Evolutionary conservation across 2,113 vertebrate genomes (phyloP), one percentile per base, ranked within the genome.

Genomic region (Holacanthus passer): DNA sequence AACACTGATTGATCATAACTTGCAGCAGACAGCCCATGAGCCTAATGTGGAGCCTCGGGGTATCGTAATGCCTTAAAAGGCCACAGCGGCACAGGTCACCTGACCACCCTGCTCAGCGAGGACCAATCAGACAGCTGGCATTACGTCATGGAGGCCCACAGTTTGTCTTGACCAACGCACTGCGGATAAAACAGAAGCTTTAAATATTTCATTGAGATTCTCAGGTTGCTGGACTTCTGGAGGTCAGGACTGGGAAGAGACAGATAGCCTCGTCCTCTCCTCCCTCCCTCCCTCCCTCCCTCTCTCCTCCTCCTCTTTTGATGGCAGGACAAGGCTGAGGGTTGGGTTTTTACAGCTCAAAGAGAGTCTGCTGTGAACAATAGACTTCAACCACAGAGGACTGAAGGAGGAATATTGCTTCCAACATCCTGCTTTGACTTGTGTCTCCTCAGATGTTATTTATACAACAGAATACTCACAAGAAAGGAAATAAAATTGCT

Each of bases 171-270:
- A 93, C 88, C 92, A 94, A 92, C 91, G 94, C 95, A 95, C 90
- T 95, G 95, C 95, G 90, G 95, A 94, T 95, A 93, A 94, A 94
- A 87, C 84, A 73, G 79, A 81, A 39, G 87, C 92, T 89, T 71
- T 95, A 94, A 95, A 95, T 95, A 95, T 95, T 96, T 96, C 93
- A 95, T 95, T 94, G 94, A 94, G 93, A 62, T 83, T 88, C 89
- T 95, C 92, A 35, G 84, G 92, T 96, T 95, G 82, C 95, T 89
- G 88, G 85, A 91, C 81, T 86, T 69, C 77, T 93, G 89, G 93
- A 95, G 94, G 93, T 94, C 94, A 94, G 90, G 84, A 48, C 84
- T 79, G 82, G 50, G 78, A 45, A 84, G 89, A 91, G 81, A 75
- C 77, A 43, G 56, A 81, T 14, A 70, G 81, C 64, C 73, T 69